A percentile compares a stretch with the other conserved stretches of the same genome.
Conservation (phyloP, 2,113 vertebrate genomes). For the Blennius ocellaris region DNA sequence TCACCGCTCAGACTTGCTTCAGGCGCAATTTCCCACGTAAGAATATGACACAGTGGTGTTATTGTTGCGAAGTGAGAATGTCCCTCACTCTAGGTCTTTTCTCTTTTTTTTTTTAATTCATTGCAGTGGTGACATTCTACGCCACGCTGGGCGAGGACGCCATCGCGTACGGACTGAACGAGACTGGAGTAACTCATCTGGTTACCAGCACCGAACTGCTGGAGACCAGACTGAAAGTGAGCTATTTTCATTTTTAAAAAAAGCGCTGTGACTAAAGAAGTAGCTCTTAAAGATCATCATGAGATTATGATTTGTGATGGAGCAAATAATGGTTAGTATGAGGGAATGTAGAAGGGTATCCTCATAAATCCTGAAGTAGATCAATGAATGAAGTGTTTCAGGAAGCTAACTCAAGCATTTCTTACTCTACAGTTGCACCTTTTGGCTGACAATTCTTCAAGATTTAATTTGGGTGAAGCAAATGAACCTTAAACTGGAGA, state of each 20-base stretch:
- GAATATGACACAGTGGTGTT: constrained; percentile 31
- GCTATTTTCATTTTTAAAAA: not conserved
- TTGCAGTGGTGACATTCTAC: constrained; percentile 94
- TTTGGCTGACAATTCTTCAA: not conserved
- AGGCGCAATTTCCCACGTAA: constrained; percentile 94
- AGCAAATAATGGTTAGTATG: not conserved
- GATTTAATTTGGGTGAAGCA: not conserved
- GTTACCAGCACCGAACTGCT: constrained; percentile 93
- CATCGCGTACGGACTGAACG: constrained; percentile 92
- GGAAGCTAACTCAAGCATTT: not conserved
- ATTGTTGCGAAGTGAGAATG: not conserved
- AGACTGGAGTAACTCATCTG: constrained; percentile 91
- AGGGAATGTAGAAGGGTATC: not conserved
- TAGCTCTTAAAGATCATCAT: not conserved
- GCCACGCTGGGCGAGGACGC: constrained; percentile 96
- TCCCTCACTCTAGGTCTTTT: not conserved
- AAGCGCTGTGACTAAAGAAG: not conserved
- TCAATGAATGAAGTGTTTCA: not conserved
- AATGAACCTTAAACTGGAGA: not conserved
- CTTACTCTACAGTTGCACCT: not conserved
- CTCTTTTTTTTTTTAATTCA: constrained; percentile 1
- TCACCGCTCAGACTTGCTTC: constrained; percentile 93
- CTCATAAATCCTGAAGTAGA: not conserved
- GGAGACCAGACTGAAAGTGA: constrained; percentile 94
- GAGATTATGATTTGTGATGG: not conserved